Evolutionary conservation across 2,113 vertebrate genomes (phyloP).

Genomic region (Rhinolophus ferrumequinum): DNA sequence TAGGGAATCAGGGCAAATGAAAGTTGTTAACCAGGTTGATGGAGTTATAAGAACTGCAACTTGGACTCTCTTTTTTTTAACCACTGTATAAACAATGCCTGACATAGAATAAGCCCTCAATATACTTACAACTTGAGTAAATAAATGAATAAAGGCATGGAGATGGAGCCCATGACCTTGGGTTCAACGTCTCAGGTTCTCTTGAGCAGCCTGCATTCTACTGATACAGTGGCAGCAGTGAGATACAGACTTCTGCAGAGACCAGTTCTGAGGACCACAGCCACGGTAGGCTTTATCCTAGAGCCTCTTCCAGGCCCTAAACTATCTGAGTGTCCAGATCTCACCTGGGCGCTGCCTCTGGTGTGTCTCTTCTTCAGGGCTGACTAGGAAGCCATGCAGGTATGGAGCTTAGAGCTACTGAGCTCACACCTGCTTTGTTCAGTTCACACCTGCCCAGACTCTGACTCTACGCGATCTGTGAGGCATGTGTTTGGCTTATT

Average conservation of each 20-base stretch:
- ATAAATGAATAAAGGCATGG: not conserved
- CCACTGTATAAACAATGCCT: not conserved
- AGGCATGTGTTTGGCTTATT: not conserved
- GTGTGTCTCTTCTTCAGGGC: not conserved
- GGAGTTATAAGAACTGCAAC: not conserved
- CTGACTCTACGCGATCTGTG: not conserved
- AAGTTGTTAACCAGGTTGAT: too few relatives aligned
- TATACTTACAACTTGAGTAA: not conserved
- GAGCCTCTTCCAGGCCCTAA: not conserved
- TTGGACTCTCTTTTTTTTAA: not conserved
- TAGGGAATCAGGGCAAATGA: too few relatives aligned
- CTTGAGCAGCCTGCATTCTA: not conserved
- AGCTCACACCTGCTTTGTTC: not conserved
- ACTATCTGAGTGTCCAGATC: not conserved
- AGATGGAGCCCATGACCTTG: not conserved
- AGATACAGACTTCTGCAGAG: not conserved
- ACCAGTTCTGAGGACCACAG: too few relatives aligned
- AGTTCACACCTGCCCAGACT: not conserved
- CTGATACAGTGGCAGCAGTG: rapidly evolving
- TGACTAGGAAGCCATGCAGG: not conserved
- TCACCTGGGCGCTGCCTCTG: rapidly evolving
- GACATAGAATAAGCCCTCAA: not conserved
- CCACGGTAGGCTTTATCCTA: too few relatives aligned
- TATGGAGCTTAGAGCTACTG: not conserved
- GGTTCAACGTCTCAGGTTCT: not conserved